phyloP scores from a whole-genome alignment of 2,113 vertebrate genomes.

The Coracopsis vasa region DNA sequence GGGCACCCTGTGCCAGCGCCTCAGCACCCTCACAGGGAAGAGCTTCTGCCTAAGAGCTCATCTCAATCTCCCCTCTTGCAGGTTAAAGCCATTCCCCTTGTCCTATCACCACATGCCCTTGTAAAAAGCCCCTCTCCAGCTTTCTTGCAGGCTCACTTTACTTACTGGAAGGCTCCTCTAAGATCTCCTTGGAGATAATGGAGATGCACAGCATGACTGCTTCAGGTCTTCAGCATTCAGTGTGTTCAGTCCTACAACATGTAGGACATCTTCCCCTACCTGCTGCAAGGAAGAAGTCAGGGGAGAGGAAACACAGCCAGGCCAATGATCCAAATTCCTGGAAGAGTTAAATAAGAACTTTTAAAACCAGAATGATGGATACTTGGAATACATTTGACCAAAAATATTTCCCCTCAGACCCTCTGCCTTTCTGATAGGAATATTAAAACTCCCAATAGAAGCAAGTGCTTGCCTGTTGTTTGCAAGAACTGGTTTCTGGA shows the following conservation, averaged over 20 bases:
- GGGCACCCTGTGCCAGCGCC: neutral
- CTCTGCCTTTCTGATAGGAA: neutral
- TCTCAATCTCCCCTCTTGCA: neutral
- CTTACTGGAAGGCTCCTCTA: neutral
- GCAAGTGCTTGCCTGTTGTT: neutral
- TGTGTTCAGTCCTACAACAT: conserved; percentile 31
- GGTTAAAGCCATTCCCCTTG: neutral
- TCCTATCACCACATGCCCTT: neutral
- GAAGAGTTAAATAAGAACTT: neutral
- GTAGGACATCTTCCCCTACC: conserved; percentile 66
- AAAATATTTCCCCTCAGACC: neutral
- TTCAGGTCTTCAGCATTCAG: conserved; percentile 49
- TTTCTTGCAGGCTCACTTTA: neutral
- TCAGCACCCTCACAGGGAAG: neutral
- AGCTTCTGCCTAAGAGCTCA: neutral
- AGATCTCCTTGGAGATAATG: neutral
- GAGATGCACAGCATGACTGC: conserved; percentile 54
- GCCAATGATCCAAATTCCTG: neutral
- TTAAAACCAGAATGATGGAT: neutral
- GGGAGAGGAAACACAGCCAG: neutral
- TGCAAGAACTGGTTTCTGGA: neutral
- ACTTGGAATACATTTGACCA: neutral
- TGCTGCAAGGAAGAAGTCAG: neutral
- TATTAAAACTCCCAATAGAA: neutral
- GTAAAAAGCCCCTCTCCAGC: neutral